Evolutionary conservation across 2,888 invertebrate species (phyloP).

Genomic region (Latrodectus hesperus): DNA sequence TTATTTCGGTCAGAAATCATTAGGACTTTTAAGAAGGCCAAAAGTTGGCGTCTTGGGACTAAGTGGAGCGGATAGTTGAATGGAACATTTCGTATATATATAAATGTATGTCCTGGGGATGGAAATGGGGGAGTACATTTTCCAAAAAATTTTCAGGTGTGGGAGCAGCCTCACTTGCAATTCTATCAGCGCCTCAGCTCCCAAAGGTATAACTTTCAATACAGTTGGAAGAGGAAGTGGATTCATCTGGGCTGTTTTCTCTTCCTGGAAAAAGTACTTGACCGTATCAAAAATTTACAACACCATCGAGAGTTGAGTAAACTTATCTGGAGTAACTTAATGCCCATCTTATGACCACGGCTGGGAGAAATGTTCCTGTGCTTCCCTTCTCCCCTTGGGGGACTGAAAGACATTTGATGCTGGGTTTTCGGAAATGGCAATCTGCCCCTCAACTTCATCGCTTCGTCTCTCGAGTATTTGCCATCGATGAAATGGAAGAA

Average conservation of each 20-base stretch:
- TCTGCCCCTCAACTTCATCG: not conserved
- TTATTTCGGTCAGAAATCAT: too few species aligned
- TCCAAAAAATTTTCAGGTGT: conserved; percentile 28
- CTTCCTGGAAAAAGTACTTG: conserved; percentile 52
- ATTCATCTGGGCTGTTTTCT: not conserved
- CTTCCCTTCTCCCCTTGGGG: not conserved
- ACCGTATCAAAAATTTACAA: conserved; percentile 67
- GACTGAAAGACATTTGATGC: not conserved
- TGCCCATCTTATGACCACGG: conserved; percentile 57
- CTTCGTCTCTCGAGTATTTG: not conserved
- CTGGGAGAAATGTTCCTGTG: conserved; percentile 18
- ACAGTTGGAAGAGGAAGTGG: not conserved
- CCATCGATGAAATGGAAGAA: conserved; percentile 5
- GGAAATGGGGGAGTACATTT: not conserved
- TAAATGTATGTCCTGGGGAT: too few species aligned
- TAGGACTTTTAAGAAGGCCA: not conserved
- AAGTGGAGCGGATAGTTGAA: not conserved
- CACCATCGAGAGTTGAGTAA: conserved; percentile 26
- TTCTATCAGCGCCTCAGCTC: conserved; percentile 42
- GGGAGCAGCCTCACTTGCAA: conserved; percentile 31
- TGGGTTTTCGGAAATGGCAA: not conserved
- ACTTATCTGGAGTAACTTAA: conserved; percentile 51
- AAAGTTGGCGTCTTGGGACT: not conserved
- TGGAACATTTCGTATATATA: too few species aligned
- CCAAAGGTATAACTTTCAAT: not conserved